These are phyloP conservation scores for Drosophila colorata DNA, from an alignment of 2,888 invertebrate species.

Conservation along the genomic window DNA sequence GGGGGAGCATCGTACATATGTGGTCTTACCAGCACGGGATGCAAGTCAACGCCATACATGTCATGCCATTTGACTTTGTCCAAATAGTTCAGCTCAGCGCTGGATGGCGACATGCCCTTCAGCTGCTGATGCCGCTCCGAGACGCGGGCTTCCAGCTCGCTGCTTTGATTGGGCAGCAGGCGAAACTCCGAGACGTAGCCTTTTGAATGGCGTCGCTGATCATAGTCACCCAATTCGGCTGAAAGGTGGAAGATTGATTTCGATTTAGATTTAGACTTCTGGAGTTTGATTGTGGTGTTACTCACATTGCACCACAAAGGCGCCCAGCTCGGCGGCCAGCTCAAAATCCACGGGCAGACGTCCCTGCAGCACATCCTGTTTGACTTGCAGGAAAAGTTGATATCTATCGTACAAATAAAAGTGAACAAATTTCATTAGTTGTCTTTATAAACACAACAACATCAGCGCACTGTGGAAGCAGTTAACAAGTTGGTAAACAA, in stretches of 20 bases:
- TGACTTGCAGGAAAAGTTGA: constrained; percentile 98
- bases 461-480: constrained; percentile 13
- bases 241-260: constrained; percentile 65
- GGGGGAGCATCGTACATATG: constrained; percentile 18
- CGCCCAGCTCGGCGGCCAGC: constrained; percentile 95
- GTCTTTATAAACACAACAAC: constrained; percentile 20
- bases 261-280: not conserved
- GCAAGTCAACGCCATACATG: constrained; percentile 99
- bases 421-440: constrained; percentile 66
- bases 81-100: constrained; percentile 97
- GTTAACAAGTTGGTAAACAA: constrained; percentile 69
- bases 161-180: constrained; percentile 95
- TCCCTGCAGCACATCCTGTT: constrained; percentile 97
- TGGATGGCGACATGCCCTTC: constrained; percentile 90
- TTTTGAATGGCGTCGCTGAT: constrained; percentile 93
- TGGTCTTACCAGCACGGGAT: constrained; percentile 94
- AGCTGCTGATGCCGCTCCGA: constrained; percentile 95
- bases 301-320: constrained; percentile 98
- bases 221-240: constrained; percentile 98
- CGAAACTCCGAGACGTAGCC: constrained; percentile 98
- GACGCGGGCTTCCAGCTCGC: constrained; percentile 94
- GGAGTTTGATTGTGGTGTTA: constrained; percentile 68
- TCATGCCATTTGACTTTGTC: constrained; percentile 99
- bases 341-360: constrained; percentile 96
- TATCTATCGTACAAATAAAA: constrained; percentile 88